Evolutionary conservation across 2,888 invertebrate species (phyloP), one percentile per base, ranked within the genome.

Genomic region (Conus canariensis): DNA sequence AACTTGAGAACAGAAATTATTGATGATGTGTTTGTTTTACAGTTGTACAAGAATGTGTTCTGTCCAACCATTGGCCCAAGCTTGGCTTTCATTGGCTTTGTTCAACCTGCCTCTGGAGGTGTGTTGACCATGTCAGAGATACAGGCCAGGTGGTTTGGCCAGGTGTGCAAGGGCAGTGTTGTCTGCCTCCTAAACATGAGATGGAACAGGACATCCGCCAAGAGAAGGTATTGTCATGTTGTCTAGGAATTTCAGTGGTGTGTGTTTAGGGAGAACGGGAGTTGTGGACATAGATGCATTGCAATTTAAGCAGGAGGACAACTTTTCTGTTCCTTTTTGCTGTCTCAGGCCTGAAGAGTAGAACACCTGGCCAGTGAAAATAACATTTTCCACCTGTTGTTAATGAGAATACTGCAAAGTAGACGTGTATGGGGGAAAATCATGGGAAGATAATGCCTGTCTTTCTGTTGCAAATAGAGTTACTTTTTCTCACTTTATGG

Each of bases 21-120:
- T 30, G 64, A 64, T 64, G 64, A 64, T 70, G 22, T 70, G 19
- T 70, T 22, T 70, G 70, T 70, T 70, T 16, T 16, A 25, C 93
- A 96, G 96, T 92, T 96, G 80, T 96, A 94, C 93, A 95, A 95
- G 92, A 95, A 95, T 91, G 95, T 95, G 86, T 95, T 95, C 91
- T 92, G 92, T 77, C 95, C 95, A 67, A 93, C 93, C 6, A 91
- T 95, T 22, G 96, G 95, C 1, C 91, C 93, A 10, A 93, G 92
- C 59, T 90, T 96, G 87, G 95, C 95, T 14, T 96, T 96, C 91
- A 95, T 96, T 80, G 96, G 96, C 7, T 96, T 95, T 92, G 95
- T 95, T 0, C 95, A 96, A 93, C 95, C 96, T 12, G 94, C 95
- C 0, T 95, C 95, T 10, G 95, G 95, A 7, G 96, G 96, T 1